Conservation (phyloP, 2,113 vertebrate species). For the Cavia aperea region DNA sequence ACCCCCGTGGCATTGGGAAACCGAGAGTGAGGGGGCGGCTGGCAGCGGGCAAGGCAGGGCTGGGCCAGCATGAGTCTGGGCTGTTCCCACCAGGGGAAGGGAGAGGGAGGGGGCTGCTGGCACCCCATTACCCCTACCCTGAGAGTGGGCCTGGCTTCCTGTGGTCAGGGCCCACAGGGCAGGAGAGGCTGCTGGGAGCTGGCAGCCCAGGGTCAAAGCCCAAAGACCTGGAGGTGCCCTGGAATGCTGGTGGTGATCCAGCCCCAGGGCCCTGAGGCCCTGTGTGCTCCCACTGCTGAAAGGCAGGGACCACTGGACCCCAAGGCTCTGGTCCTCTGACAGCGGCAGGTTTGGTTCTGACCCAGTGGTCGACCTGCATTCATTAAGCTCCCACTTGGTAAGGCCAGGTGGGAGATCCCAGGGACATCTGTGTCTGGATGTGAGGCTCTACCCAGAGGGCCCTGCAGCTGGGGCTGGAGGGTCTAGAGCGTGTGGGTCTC, state of each 20-base stretch:
- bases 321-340: fast-evolving
- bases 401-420: neutral
- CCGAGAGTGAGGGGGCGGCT: neutral
- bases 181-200: too few species aligned
- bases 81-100: neutral
- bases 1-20: neutral
- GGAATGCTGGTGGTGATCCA: neutral
- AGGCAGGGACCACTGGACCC: fast-evolving
- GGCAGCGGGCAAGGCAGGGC: neutral
- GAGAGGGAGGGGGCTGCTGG: neutral
- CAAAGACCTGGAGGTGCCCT: neutral
- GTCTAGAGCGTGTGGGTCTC: too few species aligned
- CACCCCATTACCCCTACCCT: neutral
- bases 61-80: fast-evolving
- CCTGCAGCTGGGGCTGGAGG: neutral
- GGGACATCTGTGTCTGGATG: fast-evolving
- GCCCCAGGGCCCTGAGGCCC: neutral
- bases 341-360: fast-evolving
- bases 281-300: neutral
- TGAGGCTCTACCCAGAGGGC: neutral
- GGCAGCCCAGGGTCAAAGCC: neutral
- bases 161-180: too few species aligned
- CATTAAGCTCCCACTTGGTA: neutral
- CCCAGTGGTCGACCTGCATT: neutral
- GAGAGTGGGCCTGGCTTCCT: neutral